Evolutionary conservation across 1,140 invertebrate genomes (phyloP).

Genomic region (Drosophila obscura): DNA sequence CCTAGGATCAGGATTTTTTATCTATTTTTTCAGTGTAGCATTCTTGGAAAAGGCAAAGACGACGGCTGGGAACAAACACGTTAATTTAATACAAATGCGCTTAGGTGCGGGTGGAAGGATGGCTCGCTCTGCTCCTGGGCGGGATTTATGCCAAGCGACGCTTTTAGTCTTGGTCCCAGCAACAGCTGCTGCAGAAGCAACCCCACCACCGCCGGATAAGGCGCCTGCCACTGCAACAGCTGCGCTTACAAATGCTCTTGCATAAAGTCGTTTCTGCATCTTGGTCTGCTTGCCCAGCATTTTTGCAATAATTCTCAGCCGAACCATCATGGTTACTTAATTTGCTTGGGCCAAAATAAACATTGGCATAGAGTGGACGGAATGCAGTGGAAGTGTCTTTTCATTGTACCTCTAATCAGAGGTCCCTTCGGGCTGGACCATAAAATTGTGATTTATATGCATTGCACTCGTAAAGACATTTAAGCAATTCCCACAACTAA

Average conservation of each 20-base stretch:
- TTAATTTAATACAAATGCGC: conserved; percentile 79
- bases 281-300: conserved; percentile 57
- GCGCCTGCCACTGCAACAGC: conserved; percentile 44
- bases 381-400: not conserved
- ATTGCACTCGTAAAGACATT: not conserved
- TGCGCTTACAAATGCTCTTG: conserved; percentile 63
- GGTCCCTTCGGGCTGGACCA: not conserved
- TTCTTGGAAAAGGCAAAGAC: conserved; percentile 11
- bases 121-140: conserved; percentile 15
- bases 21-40: too few species aligned
- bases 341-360: not conserved
- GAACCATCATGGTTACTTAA: too few species aligned
- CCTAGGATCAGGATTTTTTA: too few species aligned
- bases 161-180: conserved; percentile 68
- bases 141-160: conserved; percentile 65
- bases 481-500: conserved; percentile 9
- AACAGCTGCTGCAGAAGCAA: conserved; percentile 56
- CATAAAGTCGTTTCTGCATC: conserved; percentile 59
- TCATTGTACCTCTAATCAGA: not conserved
- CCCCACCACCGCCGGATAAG: too few species aligned
- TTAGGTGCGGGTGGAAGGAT: conserved; percentile 24
- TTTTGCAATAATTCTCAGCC: conserved; percentile 37
- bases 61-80: conserved; percentile 55
- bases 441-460: conserved; percentile 30
- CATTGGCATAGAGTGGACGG: not conserved